Evolutionary conservation across 23 tunicate genomes (phyloP), one percentile per base, ranked within the genome.

Genomic region (Halocynthia roretzi): DNA sequence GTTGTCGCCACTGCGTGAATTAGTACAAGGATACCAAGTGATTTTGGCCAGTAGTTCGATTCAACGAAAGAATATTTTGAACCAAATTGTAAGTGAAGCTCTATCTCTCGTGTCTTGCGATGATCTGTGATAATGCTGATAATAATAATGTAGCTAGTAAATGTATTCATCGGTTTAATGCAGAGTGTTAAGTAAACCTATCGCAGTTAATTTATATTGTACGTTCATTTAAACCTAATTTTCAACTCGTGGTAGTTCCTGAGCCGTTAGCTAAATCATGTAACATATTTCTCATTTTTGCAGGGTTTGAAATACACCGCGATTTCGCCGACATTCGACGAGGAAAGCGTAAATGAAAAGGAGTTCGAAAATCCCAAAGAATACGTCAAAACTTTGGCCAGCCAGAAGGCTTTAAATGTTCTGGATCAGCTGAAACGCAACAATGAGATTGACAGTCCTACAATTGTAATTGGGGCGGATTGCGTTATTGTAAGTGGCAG

Each of bases 381-480:
- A 12, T 92, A 82, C 76, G 87, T 92, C 40, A 72, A 80, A 51
- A 21, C 23, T 22, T 48, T 92, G 52, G 98, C 98, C 11, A 77
- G 80, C 19, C 53, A 72, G 20, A 92, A 92, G 64, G 98, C 98
- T 50, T 11, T 70, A 23, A 84, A 76, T 8, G 92, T 92, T 60
- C 87, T 85, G 18, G 50, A 82, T 7, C 52, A 65, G 8, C 8
- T 12, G 12, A 62, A 81, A 49, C 40, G 53, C 6, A 62, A 78
- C 18, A 68, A 65, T 20, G 52, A 80, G 6, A 62, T 71, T 57
- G 9, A 8, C n/a, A 8, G 8, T 7, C n/a, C 31, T 17, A 10
- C 78, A 10, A 31, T 92, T 51, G 84, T 92, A 7, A 71, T 92
- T 70, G 98, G 92, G 55, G 98, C 98, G 15, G 98, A 92, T 68